Evolutionary conservation across 2,797 vertebrate species (phyloP).

Genomic region (Acrossocheilus fasciatus): DNA sequence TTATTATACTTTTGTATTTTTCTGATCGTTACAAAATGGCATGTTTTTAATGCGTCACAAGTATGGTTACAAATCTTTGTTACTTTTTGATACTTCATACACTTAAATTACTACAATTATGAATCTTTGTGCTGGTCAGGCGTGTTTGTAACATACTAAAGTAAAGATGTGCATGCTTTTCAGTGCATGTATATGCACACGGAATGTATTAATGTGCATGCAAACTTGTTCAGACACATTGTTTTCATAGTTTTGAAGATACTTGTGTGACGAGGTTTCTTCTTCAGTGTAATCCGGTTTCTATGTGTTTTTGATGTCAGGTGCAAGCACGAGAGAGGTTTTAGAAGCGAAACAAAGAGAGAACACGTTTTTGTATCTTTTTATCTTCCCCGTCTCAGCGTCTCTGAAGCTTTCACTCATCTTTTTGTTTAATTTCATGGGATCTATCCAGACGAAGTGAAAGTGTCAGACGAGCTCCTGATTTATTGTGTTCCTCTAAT

Average conservation of each 20-base stretch:
- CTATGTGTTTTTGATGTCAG: not conserved
- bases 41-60: not conserved
- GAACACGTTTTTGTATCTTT: not conserved
- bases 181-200: too few relatives aligned
- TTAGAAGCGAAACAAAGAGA: not conserved
- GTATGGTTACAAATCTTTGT: not conserved
- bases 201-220: not conserved
- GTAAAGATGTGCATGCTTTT: not conserved
- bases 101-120: not conserved
- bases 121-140: not conserved
- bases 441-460: not conserved
- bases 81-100: not conserved
- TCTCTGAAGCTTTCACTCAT: conserved; percentile 41
- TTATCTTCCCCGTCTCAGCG: not conserved
- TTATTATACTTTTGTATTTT: not conserved
- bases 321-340: not conserved
- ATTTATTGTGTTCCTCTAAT: not conserved
- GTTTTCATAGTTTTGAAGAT: too few relatives aligned
- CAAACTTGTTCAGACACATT: not conserved
- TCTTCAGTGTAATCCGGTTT: not conserved
- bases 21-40: not conserved
- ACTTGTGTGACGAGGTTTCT: not conserved
- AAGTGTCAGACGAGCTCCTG: conserved; percentile 25
- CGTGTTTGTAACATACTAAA: not conserved
- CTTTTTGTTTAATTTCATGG: conserved; percentile 40